Base-by-base conservation (phyloP, 2,797 vertebrate species). In the Caiman crocodilus region DNA sequence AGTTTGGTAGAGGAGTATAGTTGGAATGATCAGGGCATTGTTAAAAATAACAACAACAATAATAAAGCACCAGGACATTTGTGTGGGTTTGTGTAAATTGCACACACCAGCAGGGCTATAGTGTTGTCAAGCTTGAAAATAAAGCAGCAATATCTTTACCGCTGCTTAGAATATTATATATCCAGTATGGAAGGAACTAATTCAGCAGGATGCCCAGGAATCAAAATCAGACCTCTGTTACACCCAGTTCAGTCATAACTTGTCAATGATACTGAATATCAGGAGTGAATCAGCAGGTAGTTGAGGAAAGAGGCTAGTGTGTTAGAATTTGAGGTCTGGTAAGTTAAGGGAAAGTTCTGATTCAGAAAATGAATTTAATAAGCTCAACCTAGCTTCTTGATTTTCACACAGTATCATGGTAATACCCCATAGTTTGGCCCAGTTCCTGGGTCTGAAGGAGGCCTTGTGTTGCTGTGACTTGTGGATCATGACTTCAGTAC, bases 91-190 rank as follows among this genome's bases (percentile, higher is more conserved):
- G 16, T 60, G 35, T 23, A 8, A 20, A 18, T 82, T 73, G 14
- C 25, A 78, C 76, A 78, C 74, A 82, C 14, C 56, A 42, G 94
- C 58, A 93, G 60, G n/a, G 78, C 84, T n/a, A n/a, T 63, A 82
- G 55, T 82, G 50, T 69, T 74, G 8, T 56, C 55, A 63, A 63
- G 30, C 75, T 21, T 65, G 42, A 79, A 57, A 71, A 55, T 57
- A 58, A 57, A 63, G 30, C 23, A 28, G 26, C 56, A 9, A 67
- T 6, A 20, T 57, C 28, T 42, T 26, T 18, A 28, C 35, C 16
- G 18, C 4, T 28, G 35, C 25, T 79, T 55, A 50, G 26, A 32
- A 32, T 63, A 50, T n/a, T 28, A 14, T 4, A 11, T 50, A 79
- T 50, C 28, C 59, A 63, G 26, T 79, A 26, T 15, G 28, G 59